A percentile compares a stretch with the other conserved stretches of the same genome.
Conservation (phyloP, 2,113 vertebrate species). For the Elephas maximus region DNA sequence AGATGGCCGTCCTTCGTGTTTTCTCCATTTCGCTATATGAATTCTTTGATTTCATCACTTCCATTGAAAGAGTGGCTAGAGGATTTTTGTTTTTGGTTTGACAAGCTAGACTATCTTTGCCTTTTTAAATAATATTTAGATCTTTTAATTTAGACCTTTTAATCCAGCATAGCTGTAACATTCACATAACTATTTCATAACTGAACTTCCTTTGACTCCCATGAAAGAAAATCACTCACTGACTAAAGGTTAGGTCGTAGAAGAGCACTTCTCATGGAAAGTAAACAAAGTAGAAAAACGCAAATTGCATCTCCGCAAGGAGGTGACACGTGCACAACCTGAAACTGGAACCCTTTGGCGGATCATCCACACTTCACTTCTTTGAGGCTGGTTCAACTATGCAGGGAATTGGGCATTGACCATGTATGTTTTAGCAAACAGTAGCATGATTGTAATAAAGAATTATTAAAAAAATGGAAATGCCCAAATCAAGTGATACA, state of each 20-base stretch:
- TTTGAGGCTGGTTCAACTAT: neutral
- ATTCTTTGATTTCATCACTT: slow-evolving; percentile 59
- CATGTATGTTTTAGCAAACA: neutral
- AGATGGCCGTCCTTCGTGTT: slow-evolving; percentile 25
- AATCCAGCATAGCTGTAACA: slow-evolving; percentile 17
- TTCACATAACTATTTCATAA: slow-evolving; percentile 77
- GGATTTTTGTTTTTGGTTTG: slow-evolving; percentile 27
- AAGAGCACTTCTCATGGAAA: slow-evolving; percentile 71
- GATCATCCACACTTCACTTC: neutral
- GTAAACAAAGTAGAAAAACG: slow-evolving; percentile 56
- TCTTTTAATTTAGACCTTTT: slow-evolving; percentile 61
- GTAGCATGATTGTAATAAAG: neutral
- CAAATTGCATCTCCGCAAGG: slow-evolving; percentile 27
- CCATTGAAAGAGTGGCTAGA: fast-evolving
- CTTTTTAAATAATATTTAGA: slow-evolving; percentile 10
- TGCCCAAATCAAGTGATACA: neutral
- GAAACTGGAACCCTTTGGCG: neutral
- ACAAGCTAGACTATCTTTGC: slow-evolving; percentile 24
- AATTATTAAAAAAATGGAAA: neutral
- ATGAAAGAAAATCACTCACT: slow-evolving; percentile 72
- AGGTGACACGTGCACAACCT: neutral
- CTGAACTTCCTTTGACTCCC: slow-evolving; percentile 81
- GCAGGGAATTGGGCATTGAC: neutral
- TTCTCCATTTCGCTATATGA: slow-evolving; percentile 47
- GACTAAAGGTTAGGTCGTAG: slow-evolving; percentile 69